Conservation (phyloP, 2,888 invertebrate genomes). For the Megalurothrips usitatus region DNA sequence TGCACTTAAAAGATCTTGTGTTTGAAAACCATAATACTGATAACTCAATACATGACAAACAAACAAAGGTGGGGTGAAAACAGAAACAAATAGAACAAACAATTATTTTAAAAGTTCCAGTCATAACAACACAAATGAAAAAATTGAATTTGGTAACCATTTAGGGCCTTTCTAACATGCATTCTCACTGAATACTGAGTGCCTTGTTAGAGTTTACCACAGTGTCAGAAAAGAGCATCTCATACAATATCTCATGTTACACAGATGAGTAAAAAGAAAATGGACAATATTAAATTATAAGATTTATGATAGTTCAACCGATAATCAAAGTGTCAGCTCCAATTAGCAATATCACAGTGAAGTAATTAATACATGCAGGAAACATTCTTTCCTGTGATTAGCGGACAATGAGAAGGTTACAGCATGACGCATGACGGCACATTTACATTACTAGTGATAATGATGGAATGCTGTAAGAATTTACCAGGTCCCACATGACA, state of each 20-base stretch:
- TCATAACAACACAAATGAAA: background rate
- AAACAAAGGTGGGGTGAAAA: background rate
- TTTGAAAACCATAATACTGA: background rate
- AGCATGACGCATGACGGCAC: background rate
- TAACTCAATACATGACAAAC: background rate
- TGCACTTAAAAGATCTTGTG: too few relatives aligned
- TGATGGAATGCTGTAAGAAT: slow-evolving; percentile 3
- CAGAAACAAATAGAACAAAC: background rate
- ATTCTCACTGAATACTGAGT: background rate
- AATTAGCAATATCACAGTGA: background rate
- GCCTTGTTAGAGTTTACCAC: background rate
- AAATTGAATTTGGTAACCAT: background rate
- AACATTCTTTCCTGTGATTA: background rate
- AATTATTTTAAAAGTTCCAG: background rate
- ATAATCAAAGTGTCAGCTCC: background rate
- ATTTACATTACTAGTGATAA: background rate
- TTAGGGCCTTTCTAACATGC: background rate
- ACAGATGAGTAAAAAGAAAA: background rate
- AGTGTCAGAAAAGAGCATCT: background rate
- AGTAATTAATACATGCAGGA: background rate
- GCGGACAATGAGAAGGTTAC: background rate
- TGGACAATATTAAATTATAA: background rate
- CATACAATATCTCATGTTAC: background rate
- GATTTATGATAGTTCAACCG: background rate
- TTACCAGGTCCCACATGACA: background rate